A percentile compares a stretch with the other conserved stretches of the same genome.
phyloP scores from a whole-genome alignment of 2,888 invertebrate species.

The Cheilosia soror region DNA sequence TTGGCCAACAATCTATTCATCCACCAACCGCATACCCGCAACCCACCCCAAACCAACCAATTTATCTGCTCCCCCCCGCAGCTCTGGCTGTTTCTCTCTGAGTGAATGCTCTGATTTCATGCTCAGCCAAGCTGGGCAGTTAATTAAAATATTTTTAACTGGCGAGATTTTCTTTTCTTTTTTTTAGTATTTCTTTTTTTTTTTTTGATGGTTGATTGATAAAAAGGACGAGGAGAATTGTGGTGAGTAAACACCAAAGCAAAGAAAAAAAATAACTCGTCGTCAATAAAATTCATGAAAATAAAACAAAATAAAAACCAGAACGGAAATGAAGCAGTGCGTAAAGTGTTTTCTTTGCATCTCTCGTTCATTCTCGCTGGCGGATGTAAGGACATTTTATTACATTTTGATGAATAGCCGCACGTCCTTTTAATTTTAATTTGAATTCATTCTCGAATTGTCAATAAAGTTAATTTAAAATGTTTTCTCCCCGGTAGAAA shows the following conservation, averaged over 20 bases:
- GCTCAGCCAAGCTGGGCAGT: constrained; percentile 72
- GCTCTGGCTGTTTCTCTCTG: constrained; percentile 33
- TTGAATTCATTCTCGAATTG: constrained; percentile 74
- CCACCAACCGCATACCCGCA: constrained; percentile 56
- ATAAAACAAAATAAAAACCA: constrained; percentile 27
- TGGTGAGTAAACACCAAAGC: constrained; percentile 65
- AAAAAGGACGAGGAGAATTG: constrained; percentile 63
- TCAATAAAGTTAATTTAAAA: constrained; percentile 75
- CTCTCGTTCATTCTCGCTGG: constrained; percentile 9
- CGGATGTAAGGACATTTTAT: constrained; percentile 70
- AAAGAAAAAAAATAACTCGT: constrained; percentile 46
- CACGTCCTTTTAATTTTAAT: constrained; percentile 74
- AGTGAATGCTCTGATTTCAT: constrained; percentile 70
- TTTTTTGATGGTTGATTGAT: constrained; percentile 72
- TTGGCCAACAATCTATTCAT: constrained; percentile 62
- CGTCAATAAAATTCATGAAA: constrained; percentile 57
- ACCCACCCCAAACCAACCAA: constrained; percentile 11
- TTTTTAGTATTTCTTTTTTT: constrained; percentile 36
- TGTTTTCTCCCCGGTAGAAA: constrained; percentile 55
- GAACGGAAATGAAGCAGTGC: constrained; percentile 66
- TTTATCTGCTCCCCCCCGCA: constrained; percentile 6
- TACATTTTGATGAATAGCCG: constrained; percentile 74
- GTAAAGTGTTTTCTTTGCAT: constrained; percentile 68
- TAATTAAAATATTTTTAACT: constrained; percentile 75
- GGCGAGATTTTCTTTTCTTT: constrained; percentile 50